Conservation (phyloP, 92 coral and sea anemone species). For the Zoanthus sociatus region DNA sequence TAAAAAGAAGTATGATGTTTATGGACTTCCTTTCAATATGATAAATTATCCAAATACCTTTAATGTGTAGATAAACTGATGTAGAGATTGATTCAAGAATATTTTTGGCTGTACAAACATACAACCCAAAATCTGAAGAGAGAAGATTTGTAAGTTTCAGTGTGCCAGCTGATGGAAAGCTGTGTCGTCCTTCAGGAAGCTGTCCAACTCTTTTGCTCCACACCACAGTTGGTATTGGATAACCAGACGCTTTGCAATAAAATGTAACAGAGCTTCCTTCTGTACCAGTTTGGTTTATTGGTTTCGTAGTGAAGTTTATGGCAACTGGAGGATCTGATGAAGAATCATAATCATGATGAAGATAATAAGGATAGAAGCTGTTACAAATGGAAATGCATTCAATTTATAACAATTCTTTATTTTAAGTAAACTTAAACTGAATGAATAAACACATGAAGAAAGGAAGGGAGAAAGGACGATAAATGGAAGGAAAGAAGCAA, state of each 20-base stretch:
- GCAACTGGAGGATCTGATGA: conserved; percentile 77
- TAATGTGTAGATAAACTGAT: conserved; percentile 66
- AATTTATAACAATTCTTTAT: background rate
- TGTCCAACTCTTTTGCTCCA: conserved; percentile 71
- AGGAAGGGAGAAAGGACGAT: background rate
- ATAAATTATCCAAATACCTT: conserved; percentile 53
- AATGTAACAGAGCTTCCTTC: conserved; percentile 81
- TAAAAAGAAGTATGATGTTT: too few species aligned
- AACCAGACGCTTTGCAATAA: conserved; percentile 80
- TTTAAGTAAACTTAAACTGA: background rate
- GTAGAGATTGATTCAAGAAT: conserved; percentile 61
- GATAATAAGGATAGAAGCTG: background rate
- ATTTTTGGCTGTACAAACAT: conserved; percentile 82
- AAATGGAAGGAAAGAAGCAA: background rate
- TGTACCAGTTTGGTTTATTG: conserved; percentile 67
- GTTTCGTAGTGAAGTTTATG: conserved; percentile 72
- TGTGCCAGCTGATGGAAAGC: conserved; percentile 87
- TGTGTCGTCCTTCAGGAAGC: conserved; percentile 62
- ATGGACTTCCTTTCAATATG: too few species aligned
- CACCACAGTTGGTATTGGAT: conserved; percentile 73
- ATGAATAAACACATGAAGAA: background rate
- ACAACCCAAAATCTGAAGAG: conserved; percentile 79
- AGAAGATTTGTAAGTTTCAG: conserved; percentile 64
- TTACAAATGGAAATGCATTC: background rate
- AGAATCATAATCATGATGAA: background rate